phyloP scores from a whole-genome alignment of 37 sponge, comb jelly and placozoan species.

The Cliona cf. orientalis region DNA sequence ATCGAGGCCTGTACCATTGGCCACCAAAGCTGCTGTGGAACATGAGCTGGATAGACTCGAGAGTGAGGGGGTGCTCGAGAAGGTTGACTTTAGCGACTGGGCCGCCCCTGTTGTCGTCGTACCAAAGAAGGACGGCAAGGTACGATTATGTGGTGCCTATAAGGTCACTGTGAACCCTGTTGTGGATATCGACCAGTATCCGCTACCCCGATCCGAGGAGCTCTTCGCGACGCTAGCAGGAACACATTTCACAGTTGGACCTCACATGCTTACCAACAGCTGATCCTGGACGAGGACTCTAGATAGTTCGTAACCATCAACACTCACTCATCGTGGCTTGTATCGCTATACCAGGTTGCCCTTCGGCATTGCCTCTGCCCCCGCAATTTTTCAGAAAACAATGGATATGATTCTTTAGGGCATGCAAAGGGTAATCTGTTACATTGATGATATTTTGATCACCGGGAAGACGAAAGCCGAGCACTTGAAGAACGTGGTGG shows the following conservation, averaged over 20 bases:
- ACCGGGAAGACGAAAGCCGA: no score
- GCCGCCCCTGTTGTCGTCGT: constrained; percentile 65
- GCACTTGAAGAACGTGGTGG: constrained; percentile 12
- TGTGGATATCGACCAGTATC: constrained; percentile 36
- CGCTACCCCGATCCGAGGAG: constrained; percentile 51
- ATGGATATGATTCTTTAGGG: constrained; percentile 48
- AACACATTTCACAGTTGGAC: constrained; percentile 56
- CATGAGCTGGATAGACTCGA: constrained; percentile 34
- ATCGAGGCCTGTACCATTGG: constrained; percentile 30
- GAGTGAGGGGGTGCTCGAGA: constrained; percentile 36
- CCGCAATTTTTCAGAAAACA: constrained; percentile 32
- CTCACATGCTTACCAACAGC: constrained; percentile 49
- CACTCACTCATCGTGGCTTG: constrained; percentile 53
- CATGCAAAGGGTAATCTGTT: constrained; percentile 7
- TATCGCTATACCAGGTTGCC: constrained; percentile 34
- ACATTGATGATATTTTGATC: no score
- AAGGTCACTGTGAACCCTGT: constrained; percentile 48
- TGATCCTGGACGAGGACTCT: constrained; percentile 40
- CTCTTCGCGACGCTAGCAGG: constrained; percentile 45
- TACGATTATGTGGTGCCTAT: constrained; percentile 63
- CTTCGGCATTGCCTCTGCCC: constrained; percentile 49
- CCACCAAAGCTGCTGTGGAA: constrained; percentile 15
- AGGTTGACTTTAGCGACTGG: constrained; percentile 53
- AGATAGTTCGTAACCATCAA: constrained; percentile 33
- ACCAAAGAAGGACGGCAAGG: constrained; percentile 38